Conservation (phyloP, 1,140 invertebrate species). For the Nomia melanderi region DNA sequence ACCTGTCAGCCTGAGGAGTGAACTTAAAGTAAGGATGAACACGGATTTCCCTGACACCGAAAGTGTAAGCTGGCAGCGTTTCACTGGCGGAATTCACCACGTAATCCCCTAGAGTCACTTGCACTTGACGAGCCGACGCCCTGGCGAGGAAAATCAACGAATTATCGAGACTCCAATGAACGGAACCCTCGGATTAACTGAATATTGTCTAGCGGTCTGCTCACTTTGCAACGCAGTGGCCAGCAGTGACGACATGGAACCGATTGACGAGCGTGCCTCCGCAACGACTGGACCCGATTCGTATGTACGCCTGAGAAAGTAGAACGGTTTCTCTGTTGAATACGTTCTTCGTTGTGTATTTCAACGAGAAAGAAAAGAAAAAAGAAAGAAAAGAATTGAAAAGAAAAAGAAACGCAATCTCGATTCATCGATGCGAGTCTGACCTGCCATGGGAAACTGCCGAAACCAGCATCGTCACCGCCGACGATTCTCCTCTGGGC, state of each 20-base stretch:
- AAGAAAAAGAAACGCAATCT: no score
- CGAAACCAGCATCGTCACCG: constrained; percentile 95
- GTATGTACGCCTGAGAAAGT: constrained; percentile 90
- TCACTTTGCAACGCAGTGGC: constrained; percentile 95
- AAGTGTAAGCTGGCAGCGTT: constrained; percentile 93
- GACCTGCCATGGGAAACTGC: constrained; percentile 96
- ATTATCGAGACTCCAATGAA: neutral
- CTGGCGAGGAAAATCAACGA: constrained; percentile 73
- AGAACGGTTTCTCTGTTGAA: constrained; percentile 34
- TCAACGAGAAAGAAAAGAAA: no score
- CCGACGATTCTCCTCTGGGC: constrained; percentile 95
- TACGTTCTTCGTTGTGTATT: neutral
- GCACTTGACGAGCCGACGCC: constrained; percentile 92
- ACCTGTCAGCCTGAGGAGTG: constrained; percentile 91
- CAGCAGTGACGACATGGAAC: constrained; percentile 96
- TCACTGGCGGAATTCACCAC: constrained; percentile 96
- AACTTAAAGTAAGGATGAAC: constrained; percentile 98
- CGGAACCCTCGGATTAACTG: neutral
- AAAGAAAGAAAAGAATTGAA: no score
- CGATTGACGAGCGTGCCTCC: constrained; percentile 96
- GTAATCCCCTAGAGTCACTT: constrained; percentile 96
- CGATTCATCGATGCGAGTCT: constrained; percentile 39
- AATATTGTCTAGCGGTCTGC: constrained; percentile 32
- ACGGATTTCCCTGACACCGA: constrained; percentile 92
- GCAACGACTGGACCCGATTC: constrained; percentile 94